phyloP scores from a whole-genome alignment of 2,888 invertebrate species.

The Chymomyza caudatula region DNA sequence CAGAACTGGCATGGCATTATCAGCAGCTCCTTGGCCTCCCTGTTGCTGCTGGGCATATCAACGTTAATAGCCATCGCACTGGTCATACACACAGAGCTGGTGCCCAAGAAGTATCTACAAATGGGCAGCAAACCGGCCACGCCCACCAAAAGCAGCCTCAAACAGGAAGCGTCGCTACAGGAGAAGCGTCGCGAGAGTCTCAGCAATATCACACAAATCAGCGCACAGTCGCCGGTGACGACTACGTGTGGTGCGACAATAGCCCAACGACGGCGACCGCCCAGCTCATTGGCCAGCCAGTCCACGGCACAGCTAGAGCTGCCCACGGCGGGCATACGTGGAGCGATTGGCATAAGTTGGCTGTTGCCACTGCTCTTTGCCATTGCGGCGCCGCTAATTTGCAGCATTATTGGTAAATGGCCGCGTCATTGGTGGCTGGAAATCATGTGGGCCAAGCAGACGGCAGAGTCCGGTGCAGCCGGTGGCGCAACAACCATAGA shows the following conservation, averaged over 20 bases:
- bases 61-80: slow-evolving; percentile 79
- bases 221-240: slow-evolving; percentile 44
- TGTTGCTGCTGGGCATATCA: slow-evolving; percentile 82
- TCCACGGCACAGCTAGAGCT: background rate
- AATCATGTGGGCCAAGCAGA: slow-evolving; percentile 56
- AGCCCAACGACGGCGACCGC: slow-evolving; percentile 15
- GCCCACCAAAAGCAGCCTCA: slow-evolving; percentile 40
- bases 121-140: slow-evolving; percentile 48
- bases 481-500: slow-evolving; percentile 8
- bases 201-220: slow-evolving; percentile 66
- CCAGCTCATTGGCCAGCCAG: slow-evolving; percentile 14
- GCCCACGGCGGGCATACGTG: slow-evolving; percentile 72
- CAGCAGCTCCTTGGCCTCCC: slow-evolving; percentile 82
- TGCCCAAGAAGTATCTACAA: slow-evolving; percentile 74
- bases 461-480: slow-evolving; percentile 46
- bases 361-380: slow-evolving; percentile 77
- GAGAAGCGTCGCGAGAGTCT: slow-evolving; percentile 54
- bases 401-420: slow-evolving; percentile 78
- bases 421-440: slow-evolving; percentile 83
- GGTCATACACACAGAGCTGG: slow-evolving; percentile 77
- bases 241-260: slow-evolving; percentile 1
- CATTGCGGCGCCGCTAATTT: slow-evolving; percentile 77
- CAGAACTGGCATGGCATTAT: slow-evolving; percentile 82
- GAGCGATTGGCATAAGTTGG: slow-evolving; percentile 78
- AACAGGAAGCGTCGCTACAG: slow-evolving; percentile 8